A percentile compares a stretch with the other conserved stretches of the same genome.
Evolutionary conservation across 2,113 vertebrate genomes (phyloP).

Genomic region (Scolopax mira): DNA sequence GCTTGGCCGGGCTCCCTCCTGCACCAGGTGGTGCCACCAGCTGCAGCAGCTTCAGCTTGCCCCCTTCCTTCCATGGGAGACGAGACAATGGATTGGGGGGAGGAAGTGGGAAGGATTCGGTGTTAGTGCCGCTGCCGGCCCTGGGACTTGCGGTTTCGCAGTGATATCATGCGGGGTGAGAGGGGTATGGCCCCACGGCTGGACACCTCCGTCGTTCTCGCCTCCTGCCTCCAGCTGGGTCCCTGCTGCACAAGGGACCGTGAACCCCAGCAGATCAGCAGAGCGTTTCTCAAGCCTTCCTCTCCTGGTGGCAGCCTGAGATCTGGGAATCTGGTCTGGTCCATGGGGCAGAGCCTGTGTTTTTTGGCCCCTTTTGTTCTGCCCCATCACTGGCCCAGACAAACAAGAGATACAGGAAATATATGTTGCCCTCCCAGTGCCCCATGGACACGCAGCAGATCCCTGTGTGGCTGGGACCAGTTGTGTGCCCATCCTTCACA

Average conservation of each 20-base stretch:
- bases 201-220: background rate
- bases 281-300: background rate
- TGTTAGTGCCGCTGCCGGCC: rapidly evolving
- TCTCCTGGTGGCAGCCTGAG: background rate
- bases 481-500: background rate
- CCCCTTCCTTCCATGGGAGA: background rate
- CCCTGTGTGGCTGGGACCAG: background rate
- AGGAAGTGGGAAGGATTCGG: rapidly evolving
- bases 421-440: rapidly evolving
- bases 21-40: background rate
- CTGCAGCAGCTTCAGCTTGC: background rate
- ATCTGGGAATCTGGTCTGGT: background rate
- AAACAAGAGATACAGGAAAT: background rate
- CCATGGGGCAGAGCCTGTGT: background rate
- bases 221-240: slow-evolving; percentile 1
- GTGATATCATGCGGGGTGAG: background rate
- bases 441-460: rapidly evolving
- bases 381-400: background rate
- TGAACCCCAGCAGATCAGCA: rapidly evolving
- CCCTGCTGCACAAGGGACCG: background rate
- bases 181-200: rapidly evolving
- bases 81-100: rapidly evolving
- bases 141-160: background rate
- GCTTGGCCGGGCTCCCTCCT: background rate
- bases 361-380: background rate